Conservation (phyloP, 2,888 invertebrate genomes). For the Andrena camellia region DNA sequence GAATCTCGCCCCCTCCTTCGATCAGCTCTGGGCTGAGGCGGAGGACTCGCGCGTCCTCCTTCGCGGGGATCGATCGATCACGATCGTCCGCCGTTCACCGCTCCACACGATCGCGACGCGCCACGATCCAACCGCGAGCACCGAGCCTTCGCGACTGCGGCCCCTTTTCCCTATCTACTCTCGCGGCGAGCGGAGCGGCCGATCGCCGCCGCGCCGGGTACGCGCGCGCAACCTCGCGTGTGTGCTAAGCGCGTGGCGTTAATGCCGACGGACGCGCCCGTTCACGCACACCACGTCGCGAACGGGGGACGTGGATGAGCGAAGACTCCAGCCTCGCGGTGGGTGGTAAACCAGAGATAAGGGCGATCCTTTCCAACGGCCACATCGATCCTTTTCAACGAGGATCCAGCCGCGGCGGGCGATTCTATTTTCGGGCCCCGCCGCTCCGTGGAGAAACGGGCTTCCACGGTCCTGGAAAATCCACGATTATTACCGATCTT, state of each 20-base stretch:
- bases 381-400: conserved; percentile 11
- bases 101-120: conserved; percentile 49
- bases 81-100: conserved; percentile 52
- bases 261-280: not conserved
- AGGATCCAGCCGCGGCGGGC: conserved; percentile 1
- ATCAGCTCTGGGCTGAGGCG: not conserved
- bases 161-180: conserved; percentile 67
- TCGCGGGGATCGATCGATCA: conserved; percentile 60
- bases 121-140: conserved; percentile 69
- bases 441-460: conserved; percentile 13
- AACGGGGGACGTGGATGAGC: not conserved
- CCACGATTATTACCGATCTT: conserved; percentile 17
- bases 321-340: conserved; percentile 26
- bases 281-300: not conserved
- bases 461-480: conserved; percentile 34
- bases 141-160: conserved; percentile 67
- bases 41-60: conserved; percentile 4
- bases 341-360: conserved; percentile 44
- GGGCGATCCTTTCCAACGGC: conserved; percentile 21
- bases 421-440: conserved; percentile 4
- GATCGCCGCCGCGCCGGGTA: conserved; percentile 52
- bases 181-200: conserved; percentile 63
- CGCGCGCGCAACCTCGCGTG: conserved; percentile 10
- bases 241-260: conserved; percentile 16
- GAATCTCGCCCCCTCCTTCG: no score